Conservation (phyloP, 2,797 vertebrate genomes). For the Betta splendens region DNA sequence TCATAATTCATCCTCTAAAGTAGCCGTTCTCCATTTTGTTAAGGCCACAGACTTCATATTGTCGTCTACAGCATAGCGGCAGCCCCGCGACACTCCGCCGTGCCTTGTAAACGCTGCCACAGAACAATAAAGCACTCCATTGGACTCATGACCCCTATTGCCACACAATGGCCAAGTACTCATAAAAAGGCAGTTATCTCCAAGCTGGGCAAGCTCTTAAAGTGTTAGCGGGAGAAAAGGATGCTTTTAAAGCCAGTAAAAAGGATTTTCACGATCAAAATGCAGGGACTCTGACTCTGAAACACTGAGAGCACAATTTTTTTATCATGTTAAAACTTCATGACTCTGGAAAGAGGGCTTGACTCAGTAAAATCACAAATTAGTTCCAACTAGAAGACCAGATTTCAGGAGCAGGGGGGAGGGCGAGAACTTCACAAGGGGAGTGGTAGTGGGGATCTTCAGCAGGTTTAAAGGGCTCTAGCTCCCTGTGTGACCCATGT, state of each 20-base stretch:
- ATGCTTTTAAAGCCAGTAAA: constrained; percentile 71
- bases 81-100: constrained; percentile 64
- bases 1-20: constrained; percentile 57
- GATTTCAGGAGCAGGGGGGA: constrained; percentile 60
- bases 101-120: constrained; percentile 80
- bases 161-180: constrained; percentile 84
- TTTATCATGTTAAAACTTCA: neutral
- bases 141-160: constrained; percentile 81
- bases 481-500: constrained; percentile 81
- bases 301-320: neutral
- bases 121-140: constrained; percentile 89
- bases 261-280: too few species aligned
- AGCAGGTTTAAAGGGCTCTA: constrained; percentile 72
- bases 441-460: constrained; percentile 66
- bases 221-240: constrained; percentile 70
- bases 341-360: too few species aligned
- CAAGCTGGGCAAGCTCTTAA: constrained; percentile 82
- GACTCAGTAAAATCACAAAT: neutral
- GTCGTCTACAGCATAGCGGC: constrained; percentile 68
- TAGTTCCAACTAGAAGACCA: neutral
- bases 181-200: constrained; percentile 91
- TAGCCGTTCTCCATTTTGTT: constrained; percentile 66
- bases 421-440: constrained; percentile 66
- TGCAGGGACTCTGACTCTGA: constrained; percentile 62
- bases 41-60: constrained; percentile 68